A percentile compares a stretch with the other conserved stretches of the same genome.
phyloP scores from a whole-genome alignment of 1,140 invertebrate genomes.

The Leptestheria dahalacensis region DNA sequence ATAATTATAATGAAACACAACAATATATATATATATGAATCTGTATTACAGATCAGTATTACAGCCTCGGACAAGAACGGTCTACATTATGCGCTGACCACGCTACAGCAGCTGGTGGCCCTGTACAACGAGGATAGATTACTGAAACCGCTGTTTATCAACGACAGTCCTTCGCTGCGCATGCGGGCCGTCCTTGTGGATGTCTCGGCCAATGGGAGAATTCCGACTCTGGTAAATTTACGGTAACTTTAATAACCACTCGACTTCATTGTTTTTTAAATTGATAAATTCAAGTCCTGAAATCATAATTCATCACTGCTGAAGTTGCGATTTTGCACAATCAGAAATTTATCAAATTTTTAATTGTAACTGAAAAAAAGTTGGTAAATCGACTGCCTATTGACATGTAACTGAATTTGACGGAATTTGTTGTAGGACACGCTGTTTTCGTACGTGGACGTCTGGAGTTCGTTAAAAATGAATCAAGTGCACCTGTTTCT shows the following conservation, averaged over 20 bases:
- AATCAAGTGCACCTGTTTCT: slow-evolving; percentile 42
- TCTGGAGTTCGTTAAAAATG: slow-evolving; percentile 43
- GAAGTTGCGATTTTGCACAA: too few relatives aligned
- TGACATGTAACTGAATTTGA: too few relatives aligned
- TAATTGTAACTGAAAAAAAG: too few relatives aligned
- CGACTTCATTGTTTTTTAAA: too few relatives aligned
- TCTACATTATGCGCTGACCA: slow-evolving; percentile 43
- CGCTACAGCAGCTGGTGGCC: slow-evolving; percentile 42
- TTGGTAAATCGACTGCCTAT: too few relatives aligned
- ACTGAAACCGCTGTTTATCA: slow-evolving; percentile 39
- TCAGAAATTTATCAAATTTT: too few relatives aligned
- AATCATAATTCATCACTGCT: too few relatives aligned
- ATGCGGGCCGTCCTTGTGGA: slow-evolving; percentile 45
- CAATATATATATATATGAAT: not conserved
- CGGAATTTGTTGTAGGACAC: too few relatives aligned
- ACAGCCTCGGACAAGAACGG: slow-evolving; percentile 37
- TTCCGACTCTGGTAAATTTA: slow-evolving; percentile 36
- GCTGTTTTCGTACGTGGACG: slow-evolving; percentile 39
- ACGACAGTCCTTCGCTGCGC: slow-evolving; percentile 41
- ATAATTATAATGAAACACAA: not conserved
- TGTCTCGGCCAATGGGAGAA: slow-evolving; percentile 40
- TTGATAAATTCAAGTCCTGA: too few relatives aligned
- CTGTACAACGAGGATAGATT: slow-evolving; percentile 31
- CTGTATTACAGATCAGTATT: slow-evolving; percentile 35
- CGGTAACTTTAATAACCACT: slow-evolving; percentile 13